Evolutionary conservation across 2,113 vertebrate species (phyloP), one percentile per base, ranked within the genome.

Genomic region (Carlito syrichta): DNA sequence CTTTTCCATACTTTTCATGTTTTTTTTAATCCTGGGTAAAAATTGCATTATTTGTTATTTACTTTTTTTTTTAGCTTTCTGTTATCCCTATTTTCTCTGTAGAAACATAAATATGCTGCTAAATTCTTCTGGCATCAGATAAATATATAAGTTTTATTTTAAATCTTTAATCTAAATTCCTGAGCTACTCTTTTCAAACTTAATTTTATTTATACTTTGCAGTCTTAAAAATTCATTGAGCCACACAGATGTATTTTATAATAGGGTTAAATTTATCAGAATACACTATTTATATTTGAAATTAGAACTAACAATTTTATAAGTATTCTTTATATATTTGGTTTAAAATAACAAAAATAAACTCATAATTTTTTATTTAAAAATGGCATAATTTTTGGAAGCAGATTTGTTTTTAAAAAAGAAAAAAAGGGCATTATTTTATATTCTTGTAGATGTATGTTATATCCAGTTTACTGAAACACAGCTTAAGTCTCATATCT

Each of bases 361-460:
- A 62, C 3, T 13, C 4, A 20, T 14, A n/a, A 13, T 58, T 40
- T 60, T 17, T 69, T 82, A 58, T 30, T n/a, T n/a, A 16, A 78
- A 66, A 78, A 32, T 52, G 17, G 62, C 23, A 27, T 82, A n/a
- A 13, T n/a, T 82, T 81, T 74, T 62, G 10, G n/a, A 69, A 74
- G 30, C 35, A 52, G 27, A 16, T 73, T 23, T n/a, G 23, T n/a
- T 38, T 91, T 83, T 52, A 7, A 60, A 50, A 71, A 52, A 8
- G 71, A 43, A 5, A 38, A 30, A 1, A 43, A 23, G 11, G 32
- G 6, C 4, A 50, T 4, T 48, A 32, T 73, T 25, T 60, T 60
- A 60, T 0, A 2, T 71, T 38, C 4, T 17, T 50, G 23, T 2
- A 38, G 40, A 17, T 23, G 8, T 48, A 0, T 69, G 71, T 17